Base-by-base conservation (phyloP, 2,113 vertebrate species). In the Ovibos moschatus region DNA sequence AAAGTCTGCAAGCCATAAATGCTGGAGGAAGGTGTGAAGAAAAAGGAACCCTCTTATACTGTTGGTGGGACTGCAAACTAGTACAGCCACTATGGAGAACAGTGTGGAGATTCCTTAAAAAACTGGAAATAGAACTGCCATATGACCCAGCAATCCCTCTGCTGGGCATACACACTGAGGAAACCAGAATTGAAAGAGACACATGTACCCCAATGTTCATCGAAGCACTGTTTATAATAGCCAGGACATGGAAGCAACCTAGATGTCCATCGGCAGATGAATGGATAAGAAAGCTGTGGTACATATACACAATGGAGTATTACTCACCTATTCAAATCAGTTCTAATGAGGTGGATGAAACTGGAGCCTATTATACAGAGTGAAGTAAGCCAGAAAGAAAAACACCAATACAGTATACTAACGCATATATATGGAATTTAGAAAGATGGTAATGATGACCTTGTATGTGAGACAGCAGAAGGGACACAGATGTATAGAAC, bases 131-230 rank as follows among this genome's bases (percentile, higher is more conserved):
- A 19, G 30, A 64, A n/a, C 62, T 64, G 16, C 62, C 62, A 0
- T 19, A 64, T 17, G 33, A n/a, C 3, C 7, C 62, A 67, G 62
- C 16, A 67, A n/a, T n/a, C 33, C 33, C 62, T n/a, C 16, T 67
- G 1, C 7, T 2, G 33, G 62, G 33, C 62, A 67, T n/a, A 67
- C 3, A n/a, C 30, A 67, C 33, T 0, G 0, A 67, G 16, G 33
- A 67, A 67, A 67, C 62, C 62, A 67, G 62, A 67, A 19, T 0
- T n/a, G 62, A 67, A 67, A 67, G 62, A n/a, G 16, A 67, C 33
- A n/a, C 16, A 0, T 67, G 62, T 10, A 67, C 33, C 15, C 62
- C 15, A 9, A 1, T 64, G 28, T 64, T 64, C 33, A 64, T 17
- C 3, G 0, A 15, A 64, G 30, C 30, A 17, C 15, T n/a, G 62